phyloP scores from a whole-genome alignment of 2,888 invertebrate species.

The Agelastica alni region DNA sequence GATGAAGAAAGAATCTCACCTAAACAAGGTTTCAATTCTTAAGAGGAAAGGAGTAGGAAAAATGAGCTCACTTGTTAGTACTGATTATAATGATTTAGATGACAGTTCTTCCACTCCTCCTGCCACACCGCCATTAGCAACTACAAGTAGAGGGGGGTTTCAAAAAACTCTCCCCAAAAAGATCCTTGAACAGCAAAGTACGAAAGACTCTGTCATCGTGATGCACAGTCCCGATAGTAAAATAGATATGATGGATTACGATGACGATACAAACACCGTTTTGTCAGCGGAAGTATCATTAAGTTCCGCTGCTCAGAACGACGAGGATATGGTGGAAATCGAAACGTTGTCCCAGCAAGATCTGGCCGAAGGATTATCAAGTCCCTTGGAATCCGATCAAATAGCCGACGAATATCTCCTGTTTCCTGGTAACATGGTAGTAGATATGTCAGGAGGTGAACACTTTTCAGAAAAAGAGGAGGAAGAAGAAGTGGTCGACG shows the following conservation, averaged over 20 bases:
- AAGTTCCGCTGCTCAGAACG: constrained; percentile 63
- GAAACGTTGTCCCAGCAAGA: constrained; percentile 62
- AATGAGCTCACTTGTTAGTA: constrained; percentile 60
- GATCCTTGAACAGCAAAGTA: constrained; percentile 37
- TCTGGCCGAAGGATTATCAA: constrained; percentile 64
- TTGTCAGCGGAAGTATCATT: constrained; percentile 64
- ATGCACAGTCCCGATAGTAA: constrained; percentile 52
- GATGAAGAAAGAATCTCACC: constrained; percentile 57
- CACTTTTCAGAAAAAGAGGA: constrained; percentile 61
- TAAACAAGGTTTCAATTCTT: constrained; percentile 64
- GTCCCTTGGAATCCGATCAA: constrained; percentile 62
- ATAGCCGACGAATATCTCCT: constrained; percentile 67
- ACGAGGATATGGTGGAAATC: constrained; percentile 64
- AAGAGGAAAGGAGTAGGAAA: constrained; percentile 60
- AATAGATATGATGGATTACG: constrained; percentile 62
- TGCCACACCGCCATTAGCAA: constrained; percentile 58
- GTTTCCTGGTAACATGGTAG: constrained; percentile 66
- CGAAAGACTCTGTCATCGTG: constrained; percentile 43
- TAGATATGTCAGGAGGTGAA: constrained; percentile 62
- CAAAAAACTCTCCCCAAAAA: constrained; percentile 45
- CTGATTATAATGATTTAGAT: constrained; percentile 66
- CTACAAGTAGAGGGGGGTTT: constrained; percentile 39
- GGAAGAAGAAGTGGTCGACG: constrained; percentile 50
- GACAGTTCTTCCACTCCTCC: constrained; percentile 63
- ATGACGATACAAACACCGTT: constrained; percentile 63